These are phyloP conservation scores for Urechis unicinctus DNA, from an alignment of 2,888 invertebrate species.

Conservation along the genomic window DNA sequence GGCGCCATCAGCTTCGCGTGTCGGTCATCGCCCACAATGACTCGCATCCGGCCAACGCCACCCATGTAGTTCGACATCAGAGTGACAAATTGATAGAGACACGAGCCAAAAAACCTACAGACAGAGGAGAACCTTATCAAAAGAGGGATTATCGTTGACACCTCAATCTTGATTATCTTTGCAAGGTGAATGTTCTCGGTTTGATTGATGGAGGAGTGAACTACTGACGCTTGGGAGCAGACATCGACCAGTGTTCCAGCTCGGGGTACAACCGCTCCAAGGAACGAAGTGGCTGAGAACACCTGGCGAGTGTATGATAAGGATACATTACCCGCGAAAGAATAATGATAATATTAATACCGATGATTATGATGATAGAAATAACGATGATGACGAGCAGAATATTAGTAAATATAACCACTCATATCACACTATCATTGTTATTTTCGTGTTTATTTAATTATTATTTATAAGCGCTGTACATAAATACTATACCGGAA, in stretches of 20 bases:
- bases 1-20: constrained; percentile 7
- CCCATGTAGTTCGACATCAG: constrained; percentile 17
- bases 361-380: too few species aligned
- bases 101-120: constrained; percentile 14
- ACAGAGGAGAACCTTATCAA: not conserved
- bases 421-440: too few species aligned
- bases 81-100: constrained; percentile 14
- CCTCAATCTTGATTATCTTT: too few species aligned
- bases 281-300: constrained; percentile 7
- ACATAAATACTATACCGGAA: constrained; percentile 11
- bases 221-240: constrained; percentile 13
- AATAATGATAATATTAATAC: too few species aligned
- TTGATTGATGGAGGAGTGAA: too few species aligned
- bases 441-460: not conserved
- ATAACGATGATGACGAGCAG: too few species aligned
- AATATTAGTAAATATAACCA: too few species aligned
- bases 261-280: constrained; percentile 14
- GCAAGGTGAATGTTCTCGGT: too few species aligned
- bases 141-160: not conserved
- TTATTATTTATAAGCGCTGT: not conserved
- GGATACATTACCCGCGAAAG: too few species aligned
- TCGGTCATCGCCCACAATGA: not conserved
- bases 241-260: constrained; percentile 14
- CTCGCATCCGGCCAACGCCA: constrained; percentile 7
- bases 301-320: too few species aligned